A percentile compares a stretch with the other conserved stretches of the same genome.
These are phyloP conservation scores for Apocrypta bakeri DNA, from an alignment of 1,140 invertebrate genomes.

Conservation along the genomic window DNA sequence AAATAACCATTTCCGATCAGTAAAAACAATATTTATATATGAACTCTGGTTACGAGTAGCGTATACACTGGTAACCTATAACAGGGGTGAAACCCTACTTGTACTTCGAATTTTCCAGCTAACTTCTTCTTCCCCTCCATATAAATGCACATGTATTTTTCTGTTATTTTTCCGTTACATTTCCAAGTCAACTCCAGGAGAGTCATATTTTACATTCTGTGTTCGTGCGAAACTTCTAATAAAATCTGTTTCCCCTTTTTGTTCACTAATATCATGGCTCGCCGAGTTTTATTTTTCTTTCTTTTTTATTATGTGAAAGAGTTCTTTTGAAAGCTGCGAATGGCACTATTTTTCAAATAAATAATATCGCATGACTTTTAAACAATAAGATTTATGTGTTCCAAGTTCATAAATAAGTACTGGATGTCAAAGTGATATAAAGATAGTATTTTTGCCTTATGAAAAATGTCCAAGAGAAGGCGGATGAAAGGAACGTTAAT, in stretches of 20 bases:
- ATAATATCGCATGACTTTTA: too few species aligned
- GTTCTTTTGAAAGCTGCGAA: too few species aligned
- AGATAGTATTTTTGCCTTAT: too few species aligned
- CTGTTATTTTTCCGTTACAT: background rate
- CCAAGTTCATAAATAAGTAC: too few species aligned
- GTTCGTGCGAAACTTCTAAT: background rate
- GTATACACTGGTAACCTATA: background rate
- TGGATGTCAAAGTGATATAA: too few species aligned
- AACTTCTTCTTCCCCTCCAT: too few species aligned
- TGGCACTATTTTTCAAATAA: too few species aligned
- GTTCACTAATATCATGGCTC: background rate
- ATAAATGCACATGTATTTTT: background rate
- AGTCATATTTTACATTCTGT: background rate
- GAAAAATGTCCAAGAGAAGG: too few species aligned
- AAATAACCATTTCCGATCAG: background rate
- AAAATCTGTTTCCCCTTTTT: background rate
- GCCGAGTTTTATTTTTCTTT: too few species aligned
- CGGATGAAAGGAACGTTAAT: too few species aligned
- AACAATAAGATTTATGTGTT: too few species aligned
- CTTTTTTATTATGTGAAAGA: too few species aligned
- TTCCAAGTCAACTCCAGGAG: background rate
- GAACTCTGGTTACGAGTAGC: background rate
- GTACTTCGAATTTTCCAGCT: background rate
- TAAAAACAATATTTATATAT: background rate
- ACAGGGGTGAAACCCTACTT: background rate